A percentile compares a stretch with the other conserved stretches of the same genome.
These are phyloP conservation scores for Plebejus anna DNA, from an alignment of 2,888 invertebrate species.

Conservation along the genomic window DNA sequence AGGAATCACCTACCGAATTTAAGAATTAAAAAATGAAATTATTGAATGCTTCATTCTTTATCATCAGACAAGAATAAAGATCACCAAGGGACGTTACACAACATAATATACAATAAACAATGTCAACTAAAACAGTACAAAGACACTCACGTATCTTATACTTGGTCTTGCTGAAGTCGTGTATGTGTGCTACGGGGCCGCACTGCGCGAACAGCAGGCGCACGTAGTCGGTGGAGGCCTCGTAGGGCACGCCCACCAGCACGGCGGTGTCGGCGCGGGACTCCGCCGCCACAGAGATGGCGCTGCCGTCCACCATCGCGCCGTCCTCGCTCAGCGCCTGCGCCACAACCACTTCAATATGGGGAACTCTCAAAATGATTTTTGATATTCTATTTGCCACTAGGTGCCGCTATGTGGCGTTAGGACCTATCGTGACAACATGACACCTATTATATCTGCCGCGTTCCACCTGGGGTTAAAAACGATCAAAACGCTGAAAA, in stretches of 20 bases:
- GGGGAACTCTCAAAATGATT: not conserved
- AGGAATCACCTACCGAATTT: no score
- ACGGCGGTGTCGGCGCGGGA: slow-evolving; percentile 73
- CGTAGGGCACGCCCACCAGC: slow-evolving; percentile 73
- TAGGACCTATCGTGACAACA: no score
- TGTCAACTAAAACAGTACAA: not conserved
- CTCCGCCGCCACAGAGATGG: slow-evolving; percentile 65
- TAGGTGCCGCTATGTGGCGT: no score
- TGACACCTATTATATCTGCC: no score
- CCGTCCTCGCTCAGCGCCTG: slow-evolving; percentile 71
- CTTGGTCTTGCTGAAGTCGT: slow-evolving; percentile 78
- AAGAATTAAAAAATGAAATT: no score
- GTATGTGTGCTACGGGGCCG: slow-evolving; percentile 71
- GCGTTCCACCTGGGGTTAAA: no score
- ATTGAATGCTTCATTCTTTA: no score
- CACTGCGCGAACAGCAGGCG: slow-evolving; percentile 67
- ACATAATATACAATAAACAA: no score
- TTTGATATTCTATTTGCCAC: no score
- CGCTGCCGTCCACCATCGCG: slow-evolving; percentile 57
- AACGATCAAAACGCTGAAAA: no score
- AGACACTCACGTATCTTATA: slow-evolving; percentile 68
- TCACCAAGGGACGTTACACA: no score
- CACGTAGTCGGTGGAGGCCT: slow-evolving; percentile 70
- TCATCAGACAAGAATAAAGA: no score
- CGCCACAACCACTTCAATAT: slow-evolving; percentile 16